These are phyloP conservation scores for Malthinus flaveolus DNA, from an alignment of 2,888 invertebrate genomes.

Conservation along the genomic window DNA sequence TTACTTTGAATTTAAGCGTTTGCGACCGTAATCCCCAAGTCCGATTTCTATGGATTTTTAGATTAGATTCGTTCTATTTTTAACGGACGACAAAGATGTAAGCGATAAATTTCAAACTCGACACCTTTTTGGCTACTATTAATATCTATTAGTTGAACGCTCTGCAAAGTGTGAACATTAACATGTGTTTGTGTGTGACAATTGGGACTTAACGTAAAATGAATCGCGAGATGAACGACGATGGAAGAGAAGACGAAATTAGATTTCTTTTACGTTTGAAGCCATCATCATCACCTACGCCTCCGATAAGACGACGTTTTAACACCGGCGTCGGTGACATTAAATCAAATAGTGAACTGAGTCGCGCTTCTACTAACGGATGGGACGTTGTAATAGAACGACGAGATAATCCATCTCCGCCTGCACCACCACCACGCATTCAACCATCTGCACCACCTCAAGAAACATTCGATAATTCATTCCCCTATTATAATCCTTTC, in stretches of 20 bases:
- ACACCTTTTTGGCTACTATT: background rate
- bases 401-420: constrained; percentile 9
- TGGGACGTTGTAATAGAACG: constrained; percentile 52
- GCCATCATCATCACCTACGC: constrained; percentile 50
- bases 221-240: constrained; percentile 15
- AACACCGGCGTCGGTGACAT: constrained; percentile 28
- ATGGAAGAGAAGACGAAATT: constrained; percentile 48
- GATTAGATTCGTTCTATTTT: no score
- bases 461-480: constrained; percentile 32
- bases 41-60: no score
- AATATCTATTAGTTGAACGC: background rate
- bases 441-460: constrained; percentile 50
- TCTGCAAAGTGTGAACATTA: background rate
- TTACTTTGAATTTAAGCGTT: no score
- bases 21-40: no score
- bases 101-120: background rate
- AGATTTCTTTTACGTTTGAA: constrained; percentile 50
- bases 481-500: background rate
- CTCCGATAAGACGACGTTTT: constrained; percentile 44
- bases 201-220: background rate
- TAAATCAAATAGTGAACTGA: constrained; percentile 31
- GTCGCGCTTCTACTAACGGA: constrained; percentile 29
- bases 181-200: no score
- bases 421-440: constrained; percentile 37
- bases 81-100: background rate